phyloP scores from a whole-genome alignment of 2,888 invertebrate species.

The Spisula subtruncata region DNA sequence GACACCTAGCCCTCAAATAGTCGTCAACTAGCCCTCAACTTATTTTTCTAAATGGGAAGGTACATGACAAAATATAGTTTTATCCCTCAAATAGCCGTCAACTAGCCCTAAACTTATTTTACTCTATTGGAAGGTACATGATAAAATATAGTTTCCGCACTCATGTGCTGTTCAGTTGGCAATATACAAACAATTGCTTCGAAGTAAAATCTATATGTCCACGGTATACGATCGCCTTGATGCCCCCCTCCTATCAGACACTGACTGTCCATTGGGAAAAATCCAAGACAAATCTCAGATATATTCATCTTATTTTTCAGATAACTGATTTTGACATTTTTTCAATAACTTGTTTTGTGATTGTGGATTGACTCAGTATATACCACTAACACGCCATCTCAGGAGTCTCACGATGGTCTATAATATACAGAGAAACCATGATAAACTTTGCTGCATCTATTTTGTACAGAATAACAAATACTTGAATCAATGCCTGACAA shows the following conservation, averaged over 20 bases:
- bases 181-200: background rate
- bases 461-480: too few relatives aligned
- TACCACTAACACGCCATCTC: background rate
- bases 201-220: background rate
- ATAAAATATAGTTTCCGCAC: too few relatives aligned
- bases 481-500: too few relatives aligned
- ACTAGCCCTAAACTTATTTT: too few relatives aligned
- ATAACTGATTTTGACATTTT: conserved; percentile 20
- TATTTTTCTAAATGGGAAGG: too few relatives aligned
- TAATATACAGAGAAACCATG: background rate
- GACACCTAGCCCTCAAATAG: too few relatives aligned
- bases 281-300: conserved; percentile 8
- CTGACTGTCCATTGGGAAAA: conserved; percentile 15
- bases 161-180: background rate
- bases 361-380: background rate
- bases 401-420: background rate
- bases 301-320: conserved; percentile 24
- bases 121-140: too few relatives aligned
- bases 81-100: too few relatives aligned
- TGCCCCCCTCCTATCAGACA: background rate
- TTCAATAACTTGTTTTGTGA: conserved; percentile 21
- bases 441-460: background rate
- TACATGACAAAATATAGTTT: too few relatives aligned
- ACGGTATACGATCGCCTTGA: background rate
- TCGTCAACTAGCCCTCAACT: too few relatives aligned